Evolutionary conservation across 2,888 invertebrate genomes (phyloP).

Genomic region (Hypomecis punctinalis): DNA sequence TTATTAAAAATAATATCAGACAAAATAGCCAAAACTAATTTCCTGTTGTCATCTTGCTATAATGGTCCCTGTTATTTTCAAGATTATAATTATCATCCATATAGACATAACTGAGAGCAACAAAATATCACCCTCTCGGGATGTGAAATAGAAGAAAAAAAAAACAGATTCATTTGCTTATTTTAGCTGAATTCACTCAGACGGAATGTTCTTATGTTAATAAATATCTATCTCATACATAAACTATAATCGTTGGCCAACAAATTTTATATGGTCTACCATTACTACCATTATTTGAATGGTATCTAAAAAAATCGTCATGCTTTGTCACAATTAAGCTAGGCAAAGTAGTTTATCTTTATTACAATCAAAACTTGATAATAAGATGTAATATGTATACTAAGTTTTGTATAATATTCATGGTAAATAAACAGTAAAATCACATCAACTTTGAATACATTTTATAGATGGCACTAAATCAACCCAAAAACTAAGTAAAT

Average conservation of each 20-base stretch:
- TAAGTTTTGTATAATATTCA: neutral
- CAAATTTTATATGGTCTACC: neutral
- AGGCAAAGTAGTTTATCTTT: slow-evolving; percentile 1
- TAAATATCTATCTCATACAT: neutral
- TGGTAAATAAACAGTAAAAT: neutral
- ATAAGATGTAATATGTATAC: slow-evolving; percentile 2
- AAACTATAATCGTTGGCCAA: neutral
- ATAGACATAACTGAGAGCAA: neutral
- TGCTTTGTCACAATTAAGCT: slow-evolving; percentile 8
- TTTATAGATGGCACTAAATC: slow-evolving; percentile 13
- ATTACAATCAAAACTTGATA: slow-evolving; percentile 11
- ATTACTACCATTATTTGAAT: no score
- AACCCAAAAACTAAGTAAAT: slow-evolving; percentile 2
- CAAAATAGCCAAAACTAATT: slow-evolving; percentile 5
- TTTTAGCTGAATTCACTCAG: slow-evolving; percentile 8
- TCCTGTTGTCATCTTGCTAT: slow-evolving; percentile 10
- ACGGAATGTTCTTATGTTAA: slow-evolving; percentile 22
- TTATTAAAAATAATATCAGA: neutral
- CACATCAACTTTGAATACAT: neutral
- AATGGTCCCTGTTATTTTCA: slow-evolving; percentile 43
- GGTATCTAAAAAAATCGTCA: slow-evolving; percentile 10
- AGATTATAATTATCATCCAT: neutral
- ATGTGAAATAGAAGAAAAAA: slow-evolving; percentile 3
- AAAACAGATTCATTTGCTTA: neutral
- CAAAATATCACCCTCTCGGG: neutral